Evolutionary conservation across 2,797 vertebrate genomes (phyloP).

Genomic region (Alca torda): DNA sequence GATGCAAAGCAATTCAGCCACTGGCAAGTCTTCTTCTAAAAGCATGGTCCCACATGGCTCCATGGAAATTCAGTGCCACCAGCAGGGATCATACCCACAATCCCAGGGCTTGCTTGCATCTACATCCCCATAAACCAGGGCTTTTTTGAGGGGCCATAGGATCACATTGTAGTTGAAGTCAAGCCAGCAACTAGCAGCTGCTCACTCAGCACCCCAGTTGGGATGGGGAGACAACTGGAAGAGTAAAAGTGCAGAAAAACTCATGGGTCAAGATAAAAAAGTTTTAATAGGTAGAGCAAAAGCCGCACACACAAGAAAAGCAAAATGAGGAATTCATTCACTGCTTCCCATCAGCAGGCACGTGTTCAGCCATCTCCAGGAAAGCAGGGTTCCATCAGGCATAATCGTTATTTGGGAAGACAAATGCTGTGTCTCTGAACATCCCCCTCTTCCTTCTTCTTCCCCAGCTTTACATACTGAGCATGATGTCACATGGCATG

Average conservation of each 20-base stretch:
- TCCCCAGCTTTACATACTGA: background rate
- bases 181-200: background rate
- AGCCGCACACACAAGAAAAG: background rate
- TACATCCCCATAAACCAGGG: background rate
- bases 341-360: background rate
- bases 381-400: background rate
- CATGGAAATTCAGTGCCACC: background rate
- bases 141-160: accelerated
- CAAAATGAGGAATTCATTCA: background rate
- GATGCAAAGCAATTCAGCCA: background rate
- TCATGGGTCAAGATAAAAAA: background rate
- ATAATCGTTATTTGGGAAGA: background rate
- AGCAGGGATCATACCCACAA: accelerated
- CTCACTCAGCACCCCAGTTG: background rate
- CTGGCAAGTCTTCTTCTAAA: background rate
- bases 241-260: background rate
- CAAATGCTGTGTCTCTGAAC: background rate
- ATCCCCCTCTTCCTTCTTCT: background rate
- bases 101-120: background rate
- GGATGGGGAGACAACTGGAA: background rate
- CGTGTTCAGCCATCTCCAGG: background rate
- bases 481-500: background rate
- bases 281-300: background rate
- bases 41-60: background rate
- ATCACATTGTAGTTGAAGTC: background rate